These are phyloP conservation scores for Amphiprion ocellaris DNA, from an alignment of 2,113 vertebrate genomes.

Conservation along the genomic window DNA sequence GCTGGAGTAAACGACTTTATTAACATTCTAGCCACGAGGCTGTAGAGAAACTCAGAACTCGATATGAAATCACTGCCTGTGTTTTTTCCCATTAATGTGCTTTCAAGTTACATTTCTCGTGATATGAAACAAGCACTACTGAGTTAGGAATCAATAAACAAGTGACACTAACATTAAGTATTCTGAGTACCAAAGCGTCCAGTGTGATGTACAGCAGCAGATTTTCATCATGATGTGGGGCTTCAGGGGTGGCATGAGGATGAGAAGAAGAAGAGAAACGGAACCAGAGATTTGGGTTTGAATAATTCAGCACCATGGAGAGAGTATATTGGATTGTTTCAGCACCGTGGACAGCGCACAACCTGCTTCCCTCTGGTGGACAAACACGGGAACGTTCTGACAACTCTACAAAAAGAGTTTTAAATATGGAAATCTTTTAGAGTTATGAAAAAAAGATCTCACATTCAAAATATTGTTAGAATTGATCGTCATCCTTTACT, in stretches of 20 bases:
- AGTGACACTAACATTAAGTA: background rate
- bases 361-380: constrained; percentile 54
- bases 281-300: background rate
- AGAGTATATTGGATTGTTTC: constrained; percentile 32
- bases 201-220: background rate
- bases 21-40: background rate
- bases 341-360: constrained; percentile 69
- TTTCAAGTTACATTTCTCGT: constrained; percentile 7
- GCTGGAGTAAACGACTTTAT: background rate
- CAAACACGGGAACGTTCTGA: background rate
- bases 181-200: background rate
- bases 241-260: background rate
- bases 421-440: background rate
- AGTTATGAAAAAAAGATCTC: too few relatives aligned
- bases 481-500: too few relatives aligned
- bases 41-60: background rate
- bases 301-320: constrained; percentile 34
- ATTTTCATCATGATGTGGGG: background rate
- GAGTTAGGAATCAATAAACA: background rate
- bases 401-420: too few relatives aligned
- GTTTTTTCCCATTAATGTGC: background rate
- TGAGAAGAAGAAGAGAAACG: background rate
- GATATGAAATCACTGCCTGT: background rate
- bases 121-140: background rate
- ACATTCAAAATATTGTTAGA: too few relatives aligned